Evolutionary conservation across 2,113 vertebrate genomes (phyloP), one percentile per base, ranked within the genome.

Genomic region (Lampris megalopsis): DNA sequence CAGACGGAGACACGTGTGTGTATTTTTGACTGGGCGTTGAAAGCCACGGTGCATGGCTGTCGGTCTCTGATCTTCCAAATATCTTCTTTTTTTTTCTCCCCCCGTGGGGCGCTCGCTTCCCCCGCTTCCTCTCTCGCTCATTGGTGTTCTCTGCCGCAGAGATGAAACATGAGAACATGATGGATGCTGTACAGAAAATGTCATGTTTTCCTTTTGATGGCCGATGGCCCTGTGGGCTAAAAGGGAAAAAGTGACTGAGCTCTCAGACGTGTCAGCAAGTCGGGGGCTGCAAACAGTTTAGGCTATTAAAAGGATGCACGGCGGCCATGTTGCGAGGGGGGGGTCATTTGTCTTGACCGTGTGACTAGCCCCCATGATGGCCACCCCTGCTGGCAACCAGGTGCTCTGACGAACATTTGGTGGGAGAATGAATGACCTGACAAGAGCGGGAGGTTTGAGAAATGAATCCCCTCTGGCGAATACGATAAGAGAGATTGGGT

Each of bases 11-110:
- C 50, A 41, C 56, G 10, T 38, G 83, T 77, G 74, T 82, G 75
- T 88, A 45, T 81, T 41, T 88, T 61, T 83, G 85, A 70, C 71
- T 79, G 77, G 61, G 79, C 54, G 67, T 45, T 52, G 37, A 68
- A 79, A 48, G 72, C n/a, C 81, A 64, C 38, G 71, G 74, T 86
- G 73, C 1, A 63, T 13, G 49, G 49, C 78, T 81, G 71, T 81
- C n/a, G 1, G 50, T 76, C 52, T 81, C 75, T 89, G 81, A 92
- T 92, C 85, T 64, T 79, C 68, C 73, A 64, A 89, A 81, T 81
- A 82, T 73, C 36, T 63, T 81, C 63, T 64, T 47, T 75, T 81
- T 63, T 80, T 79, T 87, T 88, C 78, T 87, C 83, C 81, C 9
- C 9, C 81, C 79, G 86, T 87, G 59, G 84, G 80, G 63, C 69